Percentiles rank a stretch among this genome's conserved stretches.
Evolutionary conservation across 2,113 vertebrate species (phyloP).

Genomic region (Sylvia atricapilla): DNA sequence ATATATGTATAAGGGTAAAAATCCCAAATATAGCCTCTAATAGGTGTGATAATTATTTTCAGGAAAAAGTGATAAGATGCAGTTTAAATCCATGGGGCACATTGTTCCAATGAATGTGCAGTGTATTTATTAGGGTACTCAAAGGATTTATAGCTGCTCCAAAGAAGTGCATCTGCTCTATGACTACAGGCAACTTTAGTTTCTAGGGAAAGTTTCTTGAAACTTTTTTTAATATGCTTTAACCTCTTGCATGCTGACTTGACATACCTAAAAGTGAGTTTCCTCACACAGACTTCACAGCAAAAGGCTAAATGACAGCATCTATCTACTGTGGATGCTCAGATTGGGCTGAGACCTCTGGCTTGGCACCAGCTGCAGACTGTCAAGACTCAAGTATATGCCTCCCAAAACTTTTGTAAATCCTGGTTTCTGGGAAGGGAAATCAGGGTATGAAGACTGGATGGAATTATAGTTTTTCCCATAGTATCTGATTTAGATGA

Average conservation of each 20-base stretch:
- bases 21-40: constrained; percentile 56
- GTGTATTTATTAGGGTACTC: constrained; percentile 55
- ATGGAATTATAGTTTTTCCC: not conserved
- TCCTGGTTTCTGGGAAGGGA: not conserved
- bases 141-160: constrained; percentile 52
- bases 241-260: constrained; percentile 28
- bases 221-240: constrained; percentile 22
- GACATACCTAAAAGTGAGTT: not conserved
- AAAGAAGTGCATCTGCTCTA: constrained; percentile 45
- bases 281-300: not conserved
- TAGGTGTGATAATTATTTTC: constrained; percentile 67
- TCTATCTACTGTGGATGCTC: not conserved
- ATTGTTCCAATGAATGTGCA: constrained; percentile 48
- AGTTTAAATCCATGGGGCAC: constrained; percentile 52
- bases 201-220: constrained; percentile 23
- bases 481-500: not conserved
- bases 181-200: constrained; percentile 52
- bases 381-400: not conserved
- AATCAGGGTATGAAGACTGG: not conserved
- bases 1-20: constrained; percentile 33
- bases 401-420: not conserved
- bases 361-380: not conserved
- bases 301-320: not conserved
- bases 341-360: not conserved
- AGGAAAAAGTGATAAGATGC: constrained; percentile 43